A percentile compares a stretch with the other conserved stretches of the same genome.
Evolutionary conservation across 1,140 invertebrate genomes (phyloP).

Genomic region (Apis laboriosa): DNA sequence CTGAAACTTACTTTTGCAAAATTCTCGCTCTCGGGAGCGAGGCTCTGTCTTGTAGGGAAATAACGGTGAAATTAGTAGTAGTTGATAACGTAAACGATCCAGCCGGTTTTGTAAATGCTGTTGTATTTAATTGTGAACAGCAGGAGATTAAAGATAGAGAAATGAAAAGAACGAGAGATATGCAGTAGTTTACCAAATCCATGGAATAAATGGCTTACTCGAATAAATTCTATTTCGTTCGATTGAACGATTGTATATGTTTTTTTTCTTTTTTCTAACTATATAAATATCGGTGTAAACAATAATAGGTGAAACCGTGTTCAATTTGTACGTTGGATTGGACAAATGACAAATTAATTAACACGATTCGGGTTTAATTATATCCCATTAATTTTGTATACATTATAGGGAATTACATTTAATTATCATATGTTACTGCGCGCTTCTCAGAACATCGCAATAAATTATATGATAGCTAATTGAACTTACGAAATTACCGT

Average conservation of each 20-base stretch:
- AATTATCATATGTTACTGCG: not conserved
- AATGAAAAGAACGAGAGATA: too few relatives aligned
- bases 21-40: not conserved
- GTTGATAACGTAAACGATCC: not conserved
- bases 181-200: too few relatives aligned
- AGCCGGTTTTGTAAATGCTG: too few relatives aligned
- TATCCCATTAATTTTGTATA: not conserved
- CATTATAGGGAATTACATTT: not conserved
- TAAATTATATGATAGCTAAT: not conserved
- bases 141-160: too few relatives aligned
- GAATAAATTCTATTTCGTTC: too few relatives aligned
- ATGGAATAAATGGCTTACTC: too few relatives aligned
- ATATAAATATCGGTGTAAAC: not conserved
- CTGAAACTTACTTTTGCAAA: constrained; percentile 23
- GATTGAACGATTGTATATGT: not conserved
- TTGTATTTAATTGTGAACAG: too few relatives aligned
- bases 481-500: not conserved
- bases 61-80: constrained; percentile 4
- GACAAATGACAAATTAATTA: constrained; percentile 10
- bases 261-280: not conserved
- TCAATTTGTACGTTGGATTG: not conserved
- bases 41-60: not conserved
- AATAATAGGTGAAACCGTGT: not conserved
- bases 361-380: constrained; percentile 4
- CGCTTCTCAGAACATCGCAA: not conserved